A percentile compares a stretch with the other conserved stretches of the same genome.
phyloP scores from a whole-genome alignment of 2,888 invertebrate genomes.

The Polietes domitor region DNA sequence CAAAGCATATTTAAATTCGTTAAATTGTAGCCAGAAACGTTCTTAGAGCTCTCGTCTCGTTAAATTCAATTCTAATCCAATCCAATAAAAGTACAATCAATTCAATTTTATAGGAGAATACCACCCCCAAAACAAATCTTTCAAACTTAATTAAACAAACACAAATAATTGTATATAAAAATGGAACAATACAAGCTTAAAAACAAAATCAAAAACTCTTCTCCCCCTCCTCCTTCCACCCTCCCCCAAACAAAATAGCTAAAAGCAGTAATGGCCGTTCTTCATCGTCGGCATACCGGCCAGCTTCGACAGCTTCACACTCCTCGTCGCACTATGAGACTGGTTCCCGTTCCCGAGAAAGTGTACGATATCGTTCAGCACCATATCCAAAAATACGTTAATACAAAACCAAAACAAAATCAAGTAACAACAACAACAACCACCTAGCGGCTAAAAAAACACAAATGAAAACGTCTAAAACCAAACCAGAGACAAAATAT shows the following conservation, averaged over 20 bases:
- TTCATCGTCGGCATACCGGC: slow-evolving; percentile 80
- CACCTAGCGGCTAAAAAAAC: slow-evolving; percentile 28
- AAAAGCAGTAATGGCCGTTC: slow-evolving; percentile 81
- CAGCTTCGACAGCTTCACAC: slow-evolving; percentile 79
- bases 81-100: slow-evolving; percentile 31
- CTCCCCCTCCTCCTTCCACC: slow-evolving; percentile 44
- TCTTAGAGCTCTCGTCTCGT: not conserved
- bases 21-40: slow-evolving; percentile 50
- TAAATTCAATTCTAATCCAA: slow-evolving; percentile 11
- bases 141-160: slow-evolving; percentile 41
- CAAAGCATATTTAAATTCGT: slow-evolving; percentile 64
- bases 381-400: slow-evolving; percentile 80
- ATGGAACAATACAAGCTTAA: slow-evolving; percentile 57
- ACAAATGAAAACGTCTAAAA: slow-evolving; percentile 31
- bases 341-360: slow-evolving; percentile 80
- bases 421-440: slow-evolving; percentile 31
- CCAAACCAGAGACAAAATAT: slow-evolving; percentile 19
- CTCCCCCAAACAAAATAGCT: slow-evolving; percentile 74
- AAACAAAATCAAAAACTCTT: slow-evolving; percentile 74
- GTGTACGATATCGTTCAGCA: slow-evolving; percentile 80
- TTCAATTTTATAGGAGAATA: slow-evolving; percentile 49
- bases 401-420: slow-evolving; percentile 61
- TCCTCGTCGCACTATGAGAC: slow-evolving; percentile 80
- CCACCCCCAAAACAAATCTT: slow-evolving; percentile 35
- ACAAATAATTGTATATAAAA: slow-evolving; percentile 56